Base-by-base conservation (phyloP, 2,888 invertebrate species). In the Anaspis maculata region DNA sequence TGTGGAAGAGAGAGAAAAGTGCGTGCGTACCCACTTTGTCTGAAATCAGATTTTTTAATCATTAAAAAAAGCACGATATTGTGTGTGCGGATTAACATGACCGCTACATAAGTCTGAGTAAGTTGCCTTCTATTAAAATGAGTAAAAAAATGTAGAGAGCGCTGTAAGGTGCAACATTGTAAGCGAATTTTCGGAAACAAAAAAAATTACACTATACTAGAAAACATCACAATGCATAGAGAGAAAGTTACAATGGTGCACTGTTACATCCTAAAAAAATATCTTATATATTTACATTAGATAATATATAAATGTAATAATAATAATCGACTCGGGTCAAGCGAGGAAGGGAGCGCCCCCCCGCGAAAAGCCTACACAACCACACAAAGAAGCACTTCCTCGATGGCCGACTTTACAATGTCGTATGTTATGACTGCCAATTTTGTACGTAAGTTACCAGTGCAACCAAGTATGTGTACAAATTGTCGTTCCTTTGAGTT, bases 41-140 rank as follows among this genome's bases (percentile, higher is more conserved):
- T 35, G 32, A 33, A 38, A 32, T 32, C 36, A 32, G 31, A 40
- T 31, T 33, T 41, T 34, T 38, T 42, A 30, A 13, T 26, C 13
- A 14, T 7, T 13, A 26, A 13, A 30, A 30, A 15, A 31, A 45
- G 42, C 46, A 51, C 51, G 46, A 52, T 50, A 47, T 38, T 41
- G 45, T 52, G 52, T 55, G 51, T 52, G 50, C 54, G 53, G 57
- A 55, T 41, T n/a, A n/a, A n/a, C n/a, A 41, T 10, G 24, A 44
- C 64, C 64, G 64, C 61, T 62, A 62, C 63, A 59, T 62, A 66
- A 66, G 66, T 66, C 66, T 66, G 66, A 66, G 59, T 64, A 62
- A 59, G 66, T 66, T 66, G 66, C 66, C 66, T 66, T 66, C 56
- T 58, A 51, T 50, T 50, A 45, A n/a, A n/a, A n/a, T n/a, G n/a